phyloP scores from a whole-genome alignment of 2,113 vertebrate genomes.

The Hymenochirus boettgeri region DNA sequence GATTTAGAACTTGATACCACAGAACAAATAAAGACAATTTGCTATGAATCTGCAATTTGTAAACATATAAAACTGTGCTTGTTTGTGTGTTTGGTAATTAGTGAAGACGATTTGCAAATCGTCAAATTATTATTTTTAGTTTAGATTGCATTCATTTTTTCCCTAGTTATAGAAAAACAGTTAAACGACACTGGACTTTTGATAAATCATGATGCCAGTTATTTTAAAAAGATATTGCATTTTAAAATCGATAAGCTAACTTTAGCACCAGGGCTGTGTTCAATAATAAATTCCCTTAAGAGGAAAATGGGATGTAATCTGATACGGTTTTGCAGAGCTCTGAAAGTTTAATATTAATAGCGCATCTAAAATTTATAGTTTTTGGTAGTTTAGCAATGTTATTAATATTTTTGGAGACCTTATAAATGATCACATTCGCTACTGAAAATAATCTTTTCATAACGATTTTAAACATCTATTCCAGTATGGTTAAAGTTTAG shows the following conservation, averaged over 20 bases:
- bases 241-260: slow-evolving; percentile 39
- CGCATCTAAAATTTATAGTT: slow-evolving; percentile 3
- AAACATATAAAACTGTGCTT: too few species aligned
- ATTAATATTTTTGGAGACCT: background rate
- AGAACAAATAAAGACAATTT: too few species aligned
- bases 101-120: too few species aligned
- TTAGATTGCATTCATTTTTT: too few species aligned
- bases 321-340: slow-evolving; percentile 18
- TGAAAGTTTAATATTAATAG: slow-evolving; percentile 29
- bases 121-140: too few species aligned
- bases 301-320: slow-evolving; percentile 24
- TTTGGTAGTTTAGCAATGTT: background rate
- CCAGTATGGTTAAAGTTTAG: background rate
- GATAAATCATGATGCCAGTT: slow-evolving; percentile 31
- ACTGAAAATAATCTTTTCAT: slow-evolving; percentile 1
- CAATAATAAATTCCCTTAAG: slow-evolving; percentile 36
- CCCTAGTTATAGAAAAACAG: slow-evolving; percentile 6
- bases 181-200: slow-evolving; percentile 25
- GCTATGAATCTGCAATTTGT: too few species aligned
- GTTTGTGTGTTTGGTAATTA: too few species aligned
- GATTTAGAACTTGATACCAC: too few species aligned
- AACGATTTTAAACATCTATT: background rate
- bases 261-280: slow-evolving; percentile 39
- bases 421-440: slow-evolving; percentile 5
- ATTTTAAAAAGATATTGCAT: slow-evolving; percentile 40